A percentile compares a stretch with the other conserved stretches of the same genome.
These are phyloP conservation scores for Zalophus californianus DNA, from an alignment of 2,797 vertebrate genomes.

Conservation along the genomic window DNA sequence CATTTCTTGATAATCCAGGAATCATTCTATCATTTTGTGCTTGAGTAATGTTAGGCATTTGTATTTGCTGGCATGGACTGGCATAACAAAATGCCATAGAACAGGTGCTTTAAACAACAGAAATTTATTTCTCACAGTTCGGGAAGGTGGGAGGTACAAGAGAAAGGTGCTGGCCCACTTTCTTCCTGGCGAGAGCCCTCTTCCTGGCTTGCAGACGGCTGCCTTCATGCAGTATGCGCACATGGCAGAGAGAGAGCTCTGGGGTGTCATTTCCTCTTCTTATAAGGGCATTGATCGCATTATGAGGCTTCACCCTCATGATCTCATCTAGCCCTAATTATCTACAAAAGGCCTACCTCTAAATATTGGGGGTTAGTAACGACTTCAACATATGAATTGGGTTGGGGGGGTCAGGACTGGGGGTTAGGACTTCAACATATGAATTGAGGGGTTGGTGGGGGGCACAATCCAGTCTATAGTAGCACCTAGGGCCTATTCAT, in stretches of 20 bases:
- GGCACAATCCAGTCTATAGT: neutral
- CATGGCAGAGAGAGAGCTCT: neutral
- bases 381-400: neutral
- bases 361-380: neutral
- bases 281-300: neutral
- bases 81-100: neutral
- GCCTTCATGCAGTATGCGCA: neutral
- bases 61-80: neutral
- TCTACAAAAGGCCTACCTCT: neutral
- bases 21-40: neutral
- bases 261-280: neutral
- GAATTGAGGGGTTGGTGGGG: neutral
- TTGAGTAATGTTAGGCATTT: neutral
- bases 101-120: neutral
- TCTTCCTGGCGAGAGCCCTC: neutral
- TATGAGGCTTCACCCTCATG: rapidly evolving
- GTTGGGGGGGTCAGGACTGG: neutral
- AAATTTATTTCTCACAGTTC: neutral
- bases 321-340: neutral
- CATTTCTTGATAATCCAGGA: neutral
- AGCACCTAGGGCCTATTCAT: neutral
- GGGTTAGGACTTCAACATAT: neutral
- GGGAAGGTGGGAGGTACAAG: neutral
- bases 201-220: neutral
- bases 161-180: neutral